Base-by-base conservation (phyloP, 1,140 invertebrate genomes). In the Leptinotarsa undecemlineata region DNA sequence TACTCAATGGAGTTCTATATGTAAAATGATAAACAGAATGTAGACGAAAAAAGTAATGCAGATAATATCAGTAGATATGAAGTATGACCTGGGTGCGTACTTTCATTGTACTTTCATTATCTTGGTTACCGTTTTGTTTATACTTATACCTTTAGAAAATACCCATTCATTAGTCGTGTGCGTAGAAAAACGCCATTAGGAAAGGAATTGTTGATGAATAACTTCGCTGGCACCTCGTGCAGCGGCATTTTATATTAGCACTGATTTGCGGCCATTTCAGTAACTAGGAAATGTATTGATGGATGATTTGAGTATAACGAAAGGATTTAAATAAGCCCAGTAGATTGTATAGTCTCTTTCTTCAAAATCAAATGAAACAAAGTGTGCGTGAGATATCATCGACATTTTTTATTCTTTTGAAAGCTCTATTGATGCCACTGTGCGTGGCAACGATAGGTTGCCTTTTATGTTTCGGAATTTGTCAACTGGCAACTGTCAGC, bases 111-210 rank as follows among this genome's bases (percentile, higher is more conserved):
- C 51, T 57, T 57, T 57, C n/a, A 57, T 19, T 57, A 57, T 57
- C 51, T 57, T 19, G 15, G 51, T 57, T 57, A 57, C 51, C 51
- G 51, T 57, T 57, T 19, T 57, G 51, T 57, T 57, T 57, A 57
- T 57, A 57, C n/a, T 19, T 42, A 42, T 57, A 19, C 15, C 17
- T 15, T 57, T 57, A 3, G 23, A 33, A 64, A 64, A 64, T 64
- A 64, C 26, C 11, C 63, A 64, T 64, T 64, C 63, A 64, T 64
- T 64, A 64, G 20, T 15, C 8, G 63, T 15, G 63, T 64, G 63
- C 63, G 63, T 64, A 21, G 20, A 64, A 64, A 64, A 23, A 20
- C 17, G 14, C 14, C 20, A 64, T 64, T 64, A 64, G 63, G 26
- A 33, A 14, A 64, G 63, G 63, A 23, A 64, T 64, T 33, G 26